Conservation (phyloP, 2,797 vertebrate species). For the Atherinosoma microstoma region DNA sequence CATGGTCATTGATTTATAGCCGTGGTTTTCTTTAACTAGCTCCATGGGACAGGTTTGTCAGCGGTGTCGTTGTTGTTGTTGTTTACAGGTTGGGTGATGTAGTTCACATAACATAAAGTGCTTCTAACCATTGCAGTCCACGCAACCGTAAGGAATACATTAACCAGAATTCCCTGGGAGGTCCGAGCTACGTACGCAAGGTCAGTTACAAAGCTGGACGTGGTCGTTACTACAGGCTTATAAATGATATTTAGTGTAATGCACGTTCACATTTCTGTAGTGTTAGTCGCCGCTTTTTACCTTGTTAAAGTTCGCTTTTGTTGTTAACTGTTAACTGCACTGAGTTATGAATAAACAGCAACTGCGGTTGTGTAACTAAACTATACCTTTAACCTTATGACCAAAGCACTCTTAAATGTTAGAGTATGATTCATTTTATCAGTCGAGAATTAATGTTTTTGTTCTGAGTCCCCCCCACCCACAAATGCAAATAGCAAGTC, state of each 20-base stretch:
- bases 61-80: background rate
- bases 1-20: background rate
- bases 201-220: slow-evolving; percentile 48
- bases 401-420: background rate
- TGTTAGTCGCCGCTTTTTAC: background rate
- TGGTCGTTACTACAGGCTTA: background rate
- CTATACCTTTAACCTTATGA: background rate
- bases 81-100: slow-evolving; percentile 52
- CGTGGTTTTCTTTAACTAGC: background rate
- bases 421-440: no score
- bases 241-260: rapidly evolving
- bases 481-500: background rate
- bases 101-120: slow-evolving; percentile 20
- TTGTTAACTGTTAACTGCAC: background rate
- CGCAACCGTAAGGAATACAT: slow-evolving; percentile 29
- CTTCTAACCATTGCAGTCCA: rapidly evolving
- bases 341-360: background rate
- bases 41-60: background rate
- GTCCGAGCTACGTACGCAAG: slow-evolving; percentile 32
- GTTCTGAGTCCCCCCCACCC: no score
- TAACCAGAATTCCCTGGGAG: slow-evolving; percentile 50
- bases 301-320: background rate
- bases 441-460: no score
- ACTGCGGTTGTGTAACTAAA: background rate
- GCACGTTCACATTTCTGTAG: background rate